A percentile compares a stretch with the other conserved stretches of the same genome.
These are phyloP conservation scores for Iselma pallidipennis DNA, from an alignment of 2,888 invertebrate species.

Conservation along the genomic window DNA sequence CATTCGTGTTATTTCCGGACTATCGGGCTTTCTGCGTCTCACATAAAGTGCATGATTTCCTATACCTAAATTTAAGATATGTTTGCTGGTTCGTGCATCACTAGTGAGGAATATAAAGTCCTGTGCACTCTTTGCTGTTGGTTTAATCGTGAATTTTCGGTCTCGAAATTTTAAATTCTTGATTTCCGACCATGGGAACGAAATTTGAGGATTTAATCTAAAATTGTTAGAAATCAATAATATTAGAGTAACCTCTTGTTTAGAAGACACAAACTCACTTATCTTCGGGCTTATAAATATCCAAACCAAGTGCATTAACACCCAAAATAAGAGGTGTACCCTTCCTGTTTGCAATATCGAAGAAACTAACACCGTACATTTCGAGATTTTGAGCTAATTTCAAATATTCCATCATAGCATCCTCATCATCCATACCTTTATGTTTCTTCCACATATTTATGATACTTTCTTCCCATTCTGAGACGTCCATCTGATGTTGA, in stretches of 20 bases:
- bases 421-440: constrained; percentile 86
- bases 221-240: constrained; percentile 32
- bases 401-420: constrained; percentile 99
- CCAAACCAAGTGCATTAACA: constrained; percentile 95
- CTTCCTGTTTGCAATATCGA: constrained; percentile 98
- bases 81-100: constrained; percentile 94
- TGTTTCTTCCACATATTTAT: constrained; percentile 98
- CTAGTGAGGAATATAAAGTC: constrained; percentile 98
- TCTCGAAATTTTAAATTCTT: constrained; percentile 99
- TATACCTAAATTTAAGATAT: constrained; percentile 97
- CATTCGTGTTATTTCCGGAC: constrained; percentile 99
- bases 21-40: constrained; percentile 96
- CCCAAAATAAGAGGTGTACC: constrained; percentile 96
- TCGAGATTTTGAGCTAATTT: constrained; percentile 96
- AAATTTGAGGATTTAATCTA: constrained; percentile 94
- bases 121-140: constrained; percentile 97
- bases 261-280: constrained; percentile 62
- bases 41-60: constrained; percentile 99
- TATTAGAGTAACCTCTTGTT: too few species aligned
- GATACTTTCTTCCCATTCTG: constrained; percentile 97
- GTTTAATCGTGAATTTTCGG: constrained; percentile 98
- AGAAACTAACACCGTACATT: constrained; percentile 99
- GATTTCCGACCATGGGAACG: constrained; percentile 99
- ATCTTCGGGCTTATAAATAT: constrained; percentile 97
- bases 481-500: constrained; percentile 95